These are phyloP conservation scores for Zophobas atratus DNA, from an alignment of 1,140 invertebrate genomes.

Conservation along the genomic window DNA sequence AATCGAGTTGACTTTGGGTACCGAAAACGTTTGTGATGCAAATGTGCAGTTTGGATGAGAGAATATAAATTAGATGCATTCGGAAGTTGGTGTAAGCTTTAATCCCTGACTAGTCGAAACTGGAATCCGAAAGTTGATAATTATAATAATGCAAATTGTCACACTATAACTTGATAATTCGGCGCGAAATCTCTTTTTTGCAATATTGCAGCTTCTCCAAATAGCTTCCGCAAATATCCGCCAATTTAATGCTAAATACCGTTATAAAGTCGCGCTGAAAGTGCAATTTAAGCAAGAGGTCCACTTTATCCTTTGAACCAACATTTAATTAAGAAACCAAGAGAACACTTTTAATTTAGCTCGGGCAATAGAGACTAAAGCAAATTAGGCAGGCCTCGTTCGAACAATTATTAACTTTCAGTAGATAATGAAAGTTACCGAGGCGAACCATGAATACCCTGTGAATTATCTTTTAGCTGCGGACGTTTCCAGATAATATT, in stretches of 20 bases:
- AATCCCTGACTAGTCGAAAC: no score
- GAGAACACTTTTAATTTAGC: constrained; percentile 47
- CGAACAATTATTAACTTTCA: constrained; percentile 39
- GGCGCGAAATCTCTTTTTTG: no score
- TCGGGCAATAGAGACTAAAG: constrained; percentile 37
- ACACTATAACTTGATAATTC: no score
- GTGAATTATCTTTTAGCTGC: constrained; percentile 24
- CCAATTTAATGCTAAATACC: background rate
- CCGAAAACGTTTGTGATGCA: background rate
- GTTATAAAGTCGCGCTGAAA: background rate
- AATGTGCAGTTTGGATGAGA: background rate
- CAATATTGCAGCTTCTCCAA: background rate
- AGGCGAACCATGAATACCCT: constrained; percentile 27
- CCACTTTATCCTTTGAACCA: constrained; percentile 36
- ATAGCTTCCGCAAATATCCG: background rate
- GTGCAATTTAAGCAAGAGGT: constrained; percentile 21
- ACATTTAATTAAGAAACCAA: constrained; percentile 47
- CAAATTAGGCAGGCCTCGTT: constrained; percentile 44
- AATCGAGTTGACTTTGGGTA: background rate
- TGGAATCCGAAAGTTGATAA: no score
- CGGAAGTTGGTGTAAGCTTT: background rate
- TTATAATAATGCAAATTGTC: no score
- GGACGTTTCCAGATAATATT: background rate
- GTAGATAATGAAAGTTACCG: constrained; percentile 40
- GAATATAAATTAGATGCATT: background rate